Base-by-base conservation (phyloP, 2,888 invertebrate species). In the Amiota minor region DNA sequence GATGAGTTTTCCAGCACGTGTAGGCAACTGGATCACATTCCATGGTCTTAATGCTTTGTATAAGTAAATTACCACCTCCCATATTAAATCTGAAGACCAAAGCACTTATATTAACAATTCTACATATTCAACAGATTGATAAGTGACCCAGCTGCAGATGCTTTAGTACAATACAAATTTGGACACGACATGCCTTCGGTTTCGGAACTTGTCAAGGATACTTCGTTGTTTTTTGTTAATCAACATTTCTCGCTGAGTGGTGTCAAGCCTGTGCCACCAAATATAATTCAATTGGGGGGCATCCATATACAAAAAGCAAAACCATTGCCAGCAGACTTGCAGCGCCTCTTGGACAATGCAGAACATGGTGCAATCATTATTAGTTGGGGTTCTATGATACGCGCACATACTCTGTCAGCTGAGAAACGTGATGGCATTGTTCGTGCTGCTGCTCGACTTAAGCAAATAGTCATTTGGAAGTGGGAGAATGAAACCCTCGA, bases 371-470 rank as follows among this genome's bases (percentile, higher is more conserved):
- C 93, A 3, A 90, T 95, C 67, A 93, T 92, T 84, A 94, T 95
- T 80, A 94, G 93, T 85, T 91, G 94, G 89, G 95, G 95, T 1
- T 94, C 94, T 0, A 92, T 94, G 91, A 92, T 94, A 74, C 92
- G 92, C 72, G 91, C 92, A 11, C 90, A 92, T 16, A 91, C 91
- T 0, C 90, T 95, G 81, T 92, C 93, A 0, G 83, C 88, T 14
- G 89, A 91, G 2, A 92, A 92, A 80, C 88, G 92, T 65, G 88
- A 91, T 68, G 91, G 90, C 50, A 91, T 95, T 67, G 79, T 93
- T 20, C 90, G 90, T 9, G 93, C 92, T 0, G 91, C 93, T 72
- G 88, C 90, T 0, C 90, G 91, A 9, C 87, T 94, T 12, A 89
- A 89, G 71, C 92, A 93, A 81, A 91, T 91, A 72, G 92, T 94